phyloP scores from a whole-genome alignment of 2,888 invertebrate genomes.

The Drosophila percnosoma region DNA sequence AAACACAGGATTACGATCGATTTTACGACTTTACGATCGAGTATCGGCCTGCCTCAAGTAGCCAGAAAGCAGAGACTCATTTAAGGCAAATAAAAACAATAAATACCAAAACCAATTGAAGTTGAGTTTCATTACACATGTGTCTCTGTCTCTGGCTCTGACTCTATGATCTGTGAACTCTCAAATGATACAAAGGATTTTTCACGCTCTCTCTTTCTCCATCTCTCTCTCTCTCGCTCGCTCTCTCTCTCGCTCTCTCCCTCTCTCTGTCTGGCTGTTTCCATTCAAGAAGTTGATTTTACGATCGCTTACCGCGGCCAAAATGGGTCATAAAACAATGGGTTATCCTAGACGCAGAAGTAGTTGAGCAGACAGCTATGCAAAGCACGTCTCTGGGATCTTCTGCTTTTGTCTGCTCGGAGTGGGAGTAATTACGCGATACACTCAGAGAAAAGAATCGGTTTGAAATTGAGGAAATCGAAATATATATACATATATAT shows the following conservation, averaged over 20 bases:
- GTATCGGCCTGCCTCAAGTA: slow-evolving; percentile 41
- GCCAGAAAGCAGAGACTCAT: slow-evolving; percentile 63
- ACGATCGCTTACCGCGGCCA: slow-evolving; percentile 76
- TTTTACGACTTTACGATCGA: slow-evolving; percentile 63
- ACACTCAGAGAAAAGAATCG: not conserved
- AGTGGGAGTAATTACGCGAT: slow-evolving; percentile 9
- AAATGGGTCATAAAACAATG: slow-evolving; percentile 80
- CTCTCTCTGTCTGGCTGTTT: not conserved
- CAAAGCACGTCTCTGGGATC: slow-evolving; percentile 18
- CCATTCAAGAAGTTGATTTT: slow-evolving; percentile 59
- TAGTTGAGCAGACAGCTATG: not conserved
- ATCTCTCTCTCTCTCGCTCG: not conserved
- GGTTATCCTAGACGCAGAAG: slow-evolving; percentile 68
- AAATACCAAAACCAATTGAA: slow-evolving; percentile 59
- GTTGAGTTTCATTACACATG: slow-evolving; percentile 25
- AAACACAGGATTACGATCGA: slow-evolving; percentile 71
- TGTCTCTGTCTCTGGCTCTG: slow-evolving; percentile 20
- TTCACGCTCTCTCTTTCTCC: slow-evolving; percentile 67
- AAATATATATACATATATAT: too few relatives aligned
- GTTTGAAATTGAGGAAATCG: too few relatives aligned
- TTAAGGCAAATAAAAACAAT: slow-evolving; percentile 80
- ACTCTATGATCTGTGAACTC: slow-evolving; percentile 36
- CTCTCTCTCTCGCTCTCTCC: not conserved
- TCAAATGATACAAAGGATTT: slow-evolving; percentile 65
- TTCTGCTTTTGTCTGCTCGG: slow-evolving; percentile 13